phyloP scores from a whole-genome alignment of 2,888 invertebrate species.

The Polydesmus complanatus region DNA sequence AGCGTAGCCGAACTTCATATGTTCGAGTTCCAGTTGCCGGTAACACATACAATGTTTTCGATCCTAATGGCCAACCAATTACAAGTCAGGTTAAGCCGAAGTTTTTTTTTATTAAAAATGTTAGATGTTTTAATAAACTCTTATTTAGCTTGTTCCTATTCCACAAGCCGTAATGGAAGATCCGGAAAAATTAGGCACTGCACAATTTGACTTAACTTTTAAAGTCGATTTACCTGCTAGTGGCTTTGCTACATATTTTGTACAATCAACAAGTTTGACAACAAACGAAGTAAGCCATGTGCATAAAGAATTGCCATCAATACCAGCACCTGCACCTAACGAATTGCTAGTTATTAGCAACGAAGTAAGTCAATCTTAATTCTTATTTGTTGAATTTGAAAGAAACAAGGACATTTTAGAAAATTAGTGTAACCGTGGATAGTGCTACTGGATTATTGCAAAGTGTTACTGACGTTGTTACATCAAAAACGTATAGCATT shows the following conservation, averaged over 20 bases:
- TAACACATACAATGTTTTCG: slow-evolving; percentile 42
- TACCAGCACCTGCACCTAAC: neutral
- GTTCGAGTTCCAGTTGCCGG: slow-evolving; percentile 39
- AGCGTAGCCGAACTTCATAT: slow-evolving; percentile 39
- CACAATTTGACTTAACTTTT: slow-evolving; percentile 57
- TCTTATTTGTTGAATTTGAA: neutral
- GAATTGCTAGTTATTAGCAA: neutral
- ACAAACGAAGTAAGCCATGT: too few species aligned
- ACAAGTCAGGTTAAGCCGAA: slow-evolving; percentile 4
- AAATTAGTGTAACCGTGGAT: slow-evolving; percentile 41
- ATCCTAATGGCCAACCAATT: neutral
- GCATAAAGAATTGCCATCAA: neutral
- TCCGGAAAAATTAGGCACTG: slow-evolving; percentile 47
- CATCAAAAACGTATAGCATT: slow-evolving; percentile 28
- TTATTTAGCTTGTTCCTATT: slow-evolving; percentile 46
- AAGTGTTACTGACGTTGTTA: slow-evolving; percentile 21
- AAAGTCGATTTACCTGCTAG: slow-evolving; percentile 47
- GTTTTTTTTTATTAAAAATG: slow-evolving; percentile 18
- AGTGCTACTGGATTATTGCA: slow-evolving; percentile 41
- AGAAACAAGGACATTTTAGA: neutral
- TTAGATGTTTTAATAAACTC: neutral
- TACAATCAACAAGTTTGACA: slow-evolving; percentile 21
- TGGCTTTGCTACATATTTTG: slow-evolving; percentile 28
- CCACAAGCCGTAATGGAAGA: slow-evolving; percentile 42
- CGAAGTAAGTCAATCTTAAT: neutral